A percentile compares a stretch with the other conserved stretches of the same genome.
Conservation (phyloP, 2,797 vertebrate genomes). For the Choloepus didactylus region DNA sequence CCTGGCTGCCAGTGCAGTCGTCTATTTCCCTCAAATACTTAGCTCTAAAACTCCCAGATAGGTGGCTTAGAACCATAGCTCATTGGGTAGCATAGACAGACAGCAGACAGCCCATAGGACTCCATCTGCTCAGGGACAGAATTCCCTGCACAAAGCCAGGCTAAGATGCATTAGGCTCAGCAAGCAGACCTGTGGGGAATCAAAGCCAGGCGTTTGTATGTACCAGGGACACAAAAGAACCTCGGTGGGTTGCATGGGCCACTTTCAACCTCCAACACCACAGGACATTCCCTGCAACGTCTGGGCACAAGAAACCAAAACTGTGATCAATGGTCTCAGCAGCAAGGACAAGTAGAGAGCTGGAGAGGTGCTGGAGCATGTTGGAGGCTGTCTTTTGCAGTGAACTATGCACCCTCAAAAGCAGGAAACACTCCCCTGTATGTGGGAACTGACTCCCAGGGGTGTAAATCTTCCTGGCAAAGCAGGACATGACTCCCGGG, state of each 20-base stretch:
- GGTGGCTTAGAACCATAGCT: neutral
- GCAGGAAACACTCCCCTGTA: too few relatives aligned
- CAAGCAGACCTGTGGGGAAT: neutral
- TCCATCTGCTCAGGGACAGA: conserved; percentile 36
- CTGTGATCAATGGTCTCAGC: neutral
- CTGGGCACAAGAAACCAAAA: neutral
- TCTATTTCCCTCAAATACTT: conserved; percentile 1
- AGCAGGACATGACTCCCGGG: too few relatives aligned
- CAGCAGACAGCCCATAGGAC: neutral
- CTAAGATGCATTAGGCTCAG: neutral
- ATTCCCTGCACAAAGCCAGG: conserved; percentile 22
- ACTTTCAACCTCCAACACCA: neutral
- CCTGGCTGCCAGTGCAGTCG: neutral
- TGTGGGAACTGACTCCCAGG: too few relatives aligned
- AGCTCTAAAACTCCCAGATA: conserved; percentile 15
- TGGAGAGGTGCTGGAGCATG: neutral
- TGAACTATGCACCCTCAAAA: neutral
- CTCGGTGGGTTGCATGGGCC: neutral
- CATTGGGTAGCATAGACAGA: conserved; percentile 35
- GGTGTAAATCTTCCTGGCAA: too few relatives aligned
- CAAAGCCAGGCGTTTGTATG: neutral
- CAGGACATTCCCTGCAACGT: neutral
- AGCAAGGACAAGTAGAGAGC: neutral
- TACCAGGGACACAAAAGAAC: neutral
- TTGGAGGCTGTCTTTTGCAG: neutral